Conservation (phyloP, 2,113 vertebrate species). For the Ptyas mucosa region DNA sequence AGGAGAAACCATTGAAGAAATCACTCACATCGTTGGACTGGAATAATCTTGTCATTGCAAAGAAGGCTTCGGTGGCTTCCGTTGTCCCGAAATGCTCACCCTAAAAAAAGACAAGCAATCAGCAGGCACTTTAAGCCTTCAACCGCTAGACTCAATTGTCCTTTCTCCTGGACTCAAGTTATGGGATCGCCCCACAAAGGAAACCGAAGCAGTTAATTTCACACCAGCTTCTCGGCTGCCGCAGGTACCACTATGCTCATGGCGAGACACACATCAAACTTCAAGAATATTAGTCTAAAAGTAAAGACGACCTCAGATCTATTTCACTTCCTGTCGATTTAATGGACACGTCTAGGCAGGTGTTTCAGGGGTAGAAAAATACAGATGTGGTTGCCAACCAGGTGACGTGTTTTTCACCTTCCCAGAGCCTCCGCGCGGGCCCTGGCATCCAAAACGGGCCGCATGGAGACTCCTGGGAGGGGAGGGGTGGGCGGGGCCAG, state of each 20-base stretch:
- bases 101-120: slow-evolving; percentile 57
- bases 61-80: slow-evolving; percentile 96
- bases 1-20: background rate
- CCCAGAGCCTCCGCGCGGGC: no score
- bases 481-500: no score
- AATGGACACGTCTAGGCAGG: background rate
- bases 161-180: background rate
- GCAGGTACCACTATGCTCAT: background rate
- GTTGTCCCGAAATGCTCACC: slow-evolving; percentile 96
- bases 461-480: no score
- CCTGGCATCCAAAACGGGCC: no score
- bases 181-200: accelerated
- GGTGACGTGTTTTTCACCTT: no score
- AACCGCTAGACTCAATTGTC: accelerated
- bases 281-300: background rate
- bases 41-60: slow-evolving; percentile 97
- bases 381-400: no score
- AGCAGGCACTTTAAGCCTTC: accelerated
- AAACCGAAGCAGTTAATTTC: background rate
- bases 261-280: background rate
- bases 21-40: slow-evolving; percentile 94
- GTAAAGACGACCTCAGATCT: background rate
- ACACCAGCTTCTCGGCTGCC: no score
- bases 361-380: background rate
- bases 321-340: background rate